Evolutionary conservation across 2,888 invertebrate species (phyloP).

Genomic region (Ypsolopha sequella): DNA sequence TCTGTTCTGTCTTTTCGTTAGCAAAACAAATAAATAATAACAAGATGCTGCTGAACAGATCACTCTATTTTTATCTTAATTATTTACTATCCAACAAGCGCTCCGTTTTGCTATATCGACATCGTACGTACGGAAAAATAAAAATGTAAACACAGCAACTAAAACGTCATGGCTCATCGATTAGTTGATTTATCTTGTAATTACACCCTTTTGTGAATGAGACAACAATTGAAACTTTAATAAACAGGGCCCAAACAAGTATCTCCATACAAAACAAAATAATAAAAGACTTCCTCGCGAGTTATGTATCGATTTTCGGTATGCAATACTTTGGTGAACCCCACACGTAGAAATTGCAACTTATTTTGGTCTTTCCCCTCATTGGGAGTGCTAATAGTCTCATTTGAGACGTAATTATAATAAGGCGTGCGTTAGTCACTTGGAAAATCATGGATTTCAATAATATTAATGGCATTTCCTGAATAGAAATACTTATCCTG

Average conservation of each 20-base stretch:
- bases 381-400: no score
- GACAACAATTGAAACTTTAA: slow-evolving; percentile 26
- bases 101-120: slow-evolving; percentile 27
- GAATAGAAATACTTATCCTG: no score
- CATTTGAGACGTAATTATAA: no score
- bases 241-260: slow-evolving; percentile 18
- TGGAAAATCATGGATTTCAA: no score
- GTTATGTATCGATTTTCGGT: slow-evolving; percentile 29
- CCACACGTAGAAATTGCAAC: background rate
- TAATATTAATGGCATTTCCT: no score
- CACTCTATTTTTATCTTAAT: slow-evolving; percentile 46
- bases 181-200: slow-evolving; percentile 47
- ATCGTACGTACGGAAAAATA: slow-evolving; percentile 25
- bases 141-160: slow-evolving; percentile 52
- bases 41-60: slow-evolving; percentile 35
- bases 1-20: slow-evolving; percentile 51
- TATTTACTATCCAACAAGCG: slow-evolving; percentile 34
- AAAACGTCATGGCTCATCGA: slow-evolving; percentile 48
- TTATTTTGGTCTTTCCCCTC: background rate
- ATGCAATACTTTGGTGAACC: slow-evolving; percentile 5
- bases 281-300: slow-evolving; percentile 9
- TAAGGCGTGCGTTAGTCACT: no score
- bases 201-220: slow-evolving; percentile 58
- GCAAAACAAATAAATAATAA: slow-evolving; percentile 67
- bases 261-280: slow-evolving; percentile 10